These are phyloP conservation scores for Eidolon dupreanum DNA, from an alignment of 2,797 vertebrate genomes.

Conservation along the genomic window DNA sequence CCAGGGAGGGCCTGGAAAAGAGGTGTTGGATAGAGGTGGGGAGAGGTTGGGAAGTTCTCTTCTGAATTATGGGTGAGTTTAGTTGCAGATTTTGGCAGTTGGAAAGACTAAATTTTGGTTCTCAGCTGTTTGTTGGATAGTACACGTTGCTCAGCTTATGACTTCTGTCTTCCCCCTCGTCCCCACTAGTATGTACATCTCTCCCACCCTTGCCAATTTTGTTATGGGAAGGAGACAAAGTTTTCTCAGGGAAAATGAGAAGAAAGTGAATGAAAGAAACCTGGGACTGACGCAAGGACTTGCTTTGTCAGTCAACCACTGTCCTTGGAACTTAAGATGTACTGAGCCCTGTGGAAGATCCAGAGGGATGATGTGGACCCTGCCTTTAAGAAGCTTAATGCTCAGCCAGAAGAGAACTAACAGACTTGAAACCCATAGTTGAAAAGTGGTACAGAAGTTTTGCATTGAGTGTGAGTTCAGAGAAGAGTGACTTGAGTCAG, in stretches of 20 bases:
- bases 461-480: background rate
- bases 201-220: background rate
- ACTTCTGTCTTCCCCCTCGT: background rate
- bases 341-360: background rate
- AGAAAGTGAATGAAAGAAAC: background rate
- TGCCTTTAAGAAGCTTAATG: background rate
- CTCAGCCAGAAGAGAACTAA: background rate
- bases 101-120: background rate
- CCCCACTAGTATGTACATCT: background rate
- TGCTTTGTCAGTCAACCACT: background rate
- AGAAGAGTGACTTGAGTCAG: background rate
- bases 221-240: background rate
- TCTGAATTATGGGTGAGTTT: background rate
- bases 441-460: background rate
- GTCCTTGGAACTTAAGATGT: background rate
- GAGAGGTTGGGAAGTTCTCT: background rate
- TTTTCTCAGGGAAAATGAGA: background rate
- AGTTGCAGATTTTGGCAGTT: background rate
- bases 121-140: background rate
- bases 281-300: background rate
- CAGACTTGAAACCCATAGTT: background rate
- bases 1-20: background rate
- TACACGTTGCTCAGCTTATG: background rate
- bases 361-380: background rate
- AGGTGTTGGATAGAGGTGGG: background rate